Evolutionary conservation across 2,113 vertebrate genomes (phyloP).

Genomic region (Mus musculus): GRCm39 chr11:81772501-81773000

Average conservation of each 20-base stretch:
- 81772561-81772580: not conserved
- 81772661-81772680: not conserved
- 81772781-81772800: not conserved
- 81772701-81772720: not conserved
- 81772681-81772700: not conserved
- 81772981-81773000: constrained; percentile 48
- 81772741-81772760: not conserved
- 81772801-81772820: not conserved
- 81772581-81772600: not conserved
- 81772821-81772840: not conserved
- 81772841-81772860: not conserved
- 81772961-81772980: not conserved
- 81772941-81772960: not conserved
- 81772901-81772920: not conserved
- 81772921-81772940: not conserved
- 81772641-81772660: not conserved
- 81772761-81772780: not conserved
- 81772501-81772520: not conserved
- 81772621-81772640: not conserved
- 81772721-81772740: not conserved
- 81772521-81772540: not conserved
- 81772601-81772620: not conserved
- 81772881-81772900: not conserved
- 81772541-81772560: not conserved
- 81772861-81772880: too few relatives aligned